phyloP scores from a whole-genome alignment of 2,888 invertebrate species.

The Tachina lurida region DNA sequence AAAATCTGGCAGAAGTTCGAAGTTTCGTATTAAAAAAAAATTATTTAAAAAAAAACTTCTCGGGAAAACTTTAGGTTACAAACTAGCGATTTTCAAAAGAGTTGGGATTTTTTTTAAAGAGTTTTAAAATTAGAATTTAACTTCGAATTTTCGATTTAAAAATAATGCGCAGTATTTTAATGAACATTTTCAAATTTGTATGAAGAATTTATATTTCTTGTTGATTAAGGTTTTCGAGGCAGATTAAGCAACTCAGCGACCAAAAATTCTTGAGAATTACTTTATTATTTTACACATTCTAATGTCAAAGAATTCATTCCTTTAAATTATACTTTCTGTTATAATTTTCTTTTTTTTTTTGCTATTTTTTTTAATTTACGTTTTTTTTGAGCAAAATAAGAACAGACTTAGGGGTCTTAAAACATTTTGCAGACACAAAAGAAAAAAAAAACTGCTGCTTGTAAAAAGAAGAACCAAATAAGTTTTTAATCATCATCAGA shows the following conservation, averaged over 20 bases:
- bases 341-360: neutral
- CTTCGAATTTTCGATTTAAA: slow-evolving; percentile 3
- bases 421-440: slow-evolving; percentile 17
- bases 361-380: neutral
- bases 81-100: too few relatives aligned
- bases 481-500: slow-evolving; percentile 55
- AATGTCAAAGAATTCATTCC: neutral
- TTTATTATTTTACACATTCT: neutral
- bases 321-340: neutral
- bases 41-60: too few relatives aligned
- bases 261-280: neutral
- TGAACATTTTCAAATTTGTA: too few relatives aligned
- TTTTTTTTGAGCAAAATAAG: neutral
- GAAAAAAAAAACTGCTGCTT: neutral
- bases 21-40: neutral
- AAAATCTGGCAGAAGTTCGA: neutral
- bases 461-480: slow-evolving; percentile 20
- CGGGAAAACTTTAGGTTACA: neutral
- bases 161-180: too few relatives aligned
- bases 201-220: too few relatives aligned
- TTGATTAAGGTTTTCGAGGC: too few relatives aligned
- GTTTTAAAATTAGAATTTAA: neutral
- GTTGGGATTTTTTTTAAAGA: too few relatives aligned
- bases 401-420: neutral
- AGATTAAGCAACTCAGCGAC: too few relatives aligned